Evolutionary conservation across 2,113 vertebrate genomes (phyloP).

Genomic region (Seriola dumerili): DNA sequence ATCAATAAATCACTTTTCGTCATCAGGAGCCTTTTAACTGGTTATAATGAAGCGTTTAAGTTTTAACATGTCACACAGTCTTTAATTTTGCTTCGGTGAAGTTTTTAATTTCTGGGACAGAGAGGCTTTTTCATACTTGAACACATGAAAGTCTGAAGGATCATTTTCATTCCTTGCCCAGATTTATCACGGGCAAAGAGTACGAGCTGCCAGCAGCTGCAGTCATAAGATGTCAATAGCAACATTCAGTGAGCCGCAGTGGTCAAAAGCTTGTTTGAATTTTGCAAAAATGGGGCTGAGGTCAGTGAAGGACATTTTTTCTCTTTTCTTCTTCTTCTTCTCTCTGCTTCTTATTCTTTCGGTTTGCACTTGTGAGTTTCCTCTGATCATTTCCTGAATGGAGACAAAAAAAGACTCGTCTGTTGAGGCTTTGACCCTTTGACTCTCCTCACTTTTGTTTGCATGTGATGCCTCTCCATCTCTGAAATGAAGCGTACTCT

Average conservation of each 20-base stretch:
- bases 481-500: constrained; percentile 25
- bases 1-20: constrained; percentile 9
- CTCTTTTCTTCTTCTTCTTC: background rate
- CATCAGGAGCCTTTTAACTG: constrained; percentile 4
- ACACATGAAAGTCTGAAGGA: constrained; percentile 5
- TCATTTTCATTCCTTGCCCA: background rate
- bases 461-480: constrained; percentile 5
- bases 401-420: background rate
- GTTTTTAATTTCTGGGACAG: background rate
- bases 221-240: background rate
- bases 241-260: background rate
- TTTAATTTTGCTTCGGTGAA: background rate
- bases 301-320: constrained; percentile 5
- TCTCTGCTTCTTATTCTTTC: constrained; percentile 3
- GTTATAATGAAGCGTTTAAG: constrained; percentile 9
- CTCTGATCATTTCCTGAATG: background rate
- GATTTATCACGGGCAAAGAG: background rate
- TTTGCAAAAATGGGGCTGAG: constrained; percentile 17
- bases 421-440: constrained; percentile 46
- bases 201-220: background rate
- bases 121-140: background rate
- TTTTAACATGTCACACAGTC: constrained; percentile 6
- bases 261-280: constrained; percentile 24
- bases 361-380: background rate
- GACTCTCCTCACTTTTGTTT: constrained; percentile 24